Percentiles rank a stretch among this genome's conserved stretches.
Conservation (phyloP, 2,888 invertebrate genomes). For the Epirrita christyi region DNA sequence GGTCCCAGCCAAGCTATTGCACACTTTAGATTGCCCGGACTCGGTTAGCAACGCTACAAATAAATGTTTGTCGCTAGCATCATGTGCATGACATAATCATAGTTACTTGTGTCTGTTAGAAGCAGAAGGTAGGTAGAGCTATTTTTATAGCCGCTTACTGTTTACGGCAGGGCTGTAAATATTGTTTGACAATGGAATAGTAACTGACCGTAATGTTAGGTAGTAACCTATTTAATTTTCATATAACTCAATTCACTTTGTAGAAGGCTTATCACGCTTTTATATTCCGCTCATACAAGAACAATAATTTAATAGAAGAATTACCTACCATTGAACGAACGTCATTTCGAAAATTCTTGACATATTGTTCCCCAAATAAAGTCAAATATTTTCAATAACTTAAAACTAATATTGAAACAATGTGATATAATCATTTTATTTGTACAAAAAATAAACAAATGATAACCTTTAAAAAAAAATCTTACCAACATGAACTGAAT, state of each 20-base stretch:
- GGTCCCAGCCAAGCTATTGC: conserved; percentile 35
- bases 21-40: conserved; percentile 23
- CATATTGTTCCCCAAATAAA: too few relatives aligned
- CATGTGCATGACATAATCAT: conserved; percentile 13
- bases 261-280: background rate
- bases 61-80: conserved; percentile 20
- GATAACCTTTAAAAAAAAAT: too few relatives aligned
- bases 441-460: too few relatives aligned
- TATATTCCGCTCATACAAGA: background rate
- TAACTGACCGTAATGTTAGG: background rate
- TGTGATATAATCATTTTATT: too few relatives aligned
- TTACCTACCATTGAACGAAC: background rate
- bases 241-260: background rate
- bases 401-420: too few relatives aligned
- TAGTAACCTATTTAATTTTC: background rate
- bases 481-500: too few relatives aligned
- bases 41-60: conserved; percentile 25
- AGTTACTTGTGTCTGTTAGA: conserved; percentile 3
- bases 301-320: background rate
- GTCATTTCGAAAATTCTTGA: background rate
- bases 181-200: background rate
- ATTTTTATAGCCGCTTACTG: background rate
- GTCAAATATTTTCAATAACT: too few relatives aligned
- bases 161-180: background rate
- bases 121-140: background rate